These are phyloP conservation scores for Noctua fimbriata DNA, from an alignment of 2,888 invertebrate species.

Conservation along the genomic window DNA sequence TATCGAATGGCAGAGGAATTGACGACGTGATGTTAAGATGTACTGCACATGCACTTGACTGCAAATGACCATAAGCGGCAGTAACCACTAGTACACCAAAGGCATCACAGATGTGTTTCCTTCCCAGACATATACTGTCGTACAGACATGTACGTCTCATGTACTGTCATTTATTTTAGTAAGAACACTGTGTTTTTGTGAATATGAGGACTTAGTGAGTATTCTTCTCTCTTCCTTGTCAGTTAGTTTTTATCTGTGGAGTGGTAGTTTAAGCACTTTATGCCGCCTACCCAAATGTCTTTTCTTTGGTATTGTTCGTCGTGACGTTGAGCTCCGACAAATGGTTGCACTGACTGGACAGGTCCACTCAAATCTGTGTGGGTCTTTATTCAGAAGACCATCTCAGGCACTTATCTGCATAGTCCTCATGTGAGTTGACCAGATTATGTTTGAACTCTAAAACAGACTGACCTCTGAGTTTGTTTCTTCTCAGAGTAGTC, in stretches of 20 bases:
- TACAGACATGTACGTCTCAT: no score
- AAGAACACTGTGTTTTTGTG: not conserved
- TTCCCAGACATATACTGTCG: not conserved
- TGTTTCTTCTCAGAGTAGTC: no score
- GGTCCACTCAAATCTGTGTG: not conserved
- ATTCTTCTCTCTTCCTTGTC: no score
- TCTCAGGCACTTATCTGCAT: no score
- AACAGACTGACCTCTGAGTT: no score
- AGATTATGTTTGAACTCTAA: no score
- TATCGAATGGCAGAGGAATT: not conserved
- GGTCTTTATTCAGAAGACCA: not conserved
- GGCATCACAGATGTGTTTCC: not conserved
- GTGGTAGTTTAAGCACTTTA: no score
- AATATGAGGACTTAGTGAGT: not conserved
- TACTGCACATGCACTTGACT: not conserved
- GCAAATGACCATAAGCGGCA: not conserved
- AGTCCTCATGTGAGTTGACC: no score
- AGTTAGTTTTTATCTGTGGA: no score
- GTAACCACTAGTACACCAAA: not conserved
- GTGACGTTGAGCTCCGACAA: not conserved
- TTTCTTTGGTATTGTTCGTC: no score
- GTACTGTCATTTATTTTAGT: not conserved
- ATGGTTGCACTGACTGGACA: no score
- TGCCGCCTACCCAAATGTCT: no score
- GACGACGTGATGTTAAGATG: not conserved